Conservation (phyloP, 2,113 vertebrate species). For the Hyla sarda region DNA sequence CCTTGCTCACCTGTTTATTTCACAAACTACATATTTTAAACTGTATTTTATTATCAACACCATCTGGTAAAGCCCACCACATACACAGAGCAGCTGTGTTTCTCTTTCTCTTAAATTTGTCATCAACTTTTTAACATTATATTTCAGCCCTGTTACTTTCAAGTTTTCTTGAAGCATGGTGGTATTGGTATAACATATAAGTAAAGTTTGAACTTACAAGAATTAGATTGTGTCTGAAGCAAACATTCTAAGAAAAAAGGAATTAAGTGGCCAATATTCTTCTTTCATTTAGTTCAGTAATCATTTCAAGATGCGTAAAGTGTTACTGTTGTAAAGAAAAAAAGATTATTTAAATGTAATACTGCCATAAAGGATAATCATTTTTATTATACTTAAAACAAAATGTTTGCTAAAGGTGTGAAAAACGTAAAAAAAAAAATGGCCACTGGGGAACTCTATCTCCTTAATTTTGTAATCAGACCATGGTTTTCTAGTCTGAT, state of each 20-base stretch:
- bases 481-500: too few species aligned
- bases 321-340: too few species aligned
- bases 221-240: not conserved
- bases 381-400: too few species aligned
- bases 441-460: too few species aligned
- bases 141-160: not conserved
- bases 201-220: not conserved
- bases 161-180: not conserved
- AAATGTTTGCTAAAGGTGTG: too few species aligned
- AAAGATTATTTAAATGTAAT: too few species aligned
- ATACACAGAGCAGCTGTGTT: conserved; percentile 37
- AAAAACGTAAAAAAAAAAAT: too few species aligned
- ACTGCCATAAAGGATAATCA: too few species aligned
- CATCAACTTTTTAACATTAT: not conserved
- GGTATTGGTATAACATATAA: not conserved
- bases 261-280: not conserved
- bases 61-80: conserved; percentile 33
- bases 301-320: not conserved
- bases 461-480: too few species aligned
- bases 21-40: conserved; percentile 24
- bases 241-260: not conserved
- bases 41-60: conserved; percentile 49
- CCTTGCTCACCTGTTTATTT: conserved; percentile 36
- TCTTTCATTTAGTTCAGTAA: not conserved
- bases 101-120: conserved; percentile 12